Percentiles rank a stretch among this genome's conserved stretches.
Evolutionary conservation across 2,888 invertebrate genomes (phyloP).

Genomic region (Trissonchulus latispiculum): DNA sequence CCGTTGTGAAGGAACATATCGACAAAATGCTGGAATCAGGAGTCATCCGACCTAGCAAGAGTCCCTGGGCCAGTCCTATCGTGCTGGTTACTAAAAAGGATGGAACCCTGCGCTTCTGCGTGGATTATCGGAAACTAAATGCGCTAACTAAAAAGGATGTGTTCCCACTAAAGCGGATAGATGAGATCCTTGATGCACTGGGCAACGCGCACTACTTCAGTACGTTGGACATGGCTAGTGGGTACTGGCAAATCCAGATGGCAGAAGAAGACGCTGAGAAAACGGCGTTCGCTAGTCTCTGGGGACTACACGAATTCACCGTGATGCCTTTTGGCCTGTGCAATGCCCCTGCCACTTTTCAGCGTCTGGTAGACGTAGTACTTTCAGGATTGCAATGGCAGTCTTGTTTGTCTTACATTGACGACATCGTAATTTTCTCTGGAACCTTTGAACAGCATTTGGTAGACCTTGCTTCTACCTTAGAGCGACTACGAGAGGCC

Average conservation of each 20-base stretch:
- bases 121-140: too few relatives aligned
- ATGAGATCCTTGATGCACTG: not conserved
- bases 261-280: not conserved
- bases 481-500: slow-evolving; percentile 26
- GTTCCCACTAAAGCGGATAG: too few relatives aligned
- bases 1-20: not conserved
- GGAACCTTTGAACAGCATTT: slow-evolving; percentile 27
- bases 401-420: slow-evolving; percentile 29
- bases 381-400: slow-evolving; percentile 26
- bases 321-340: too few relatives aligned
- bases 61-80: too few relatives aligned
- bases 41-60: too few relatives aligned
- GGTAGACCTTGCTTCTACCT: slow-evolving; percentile 21
- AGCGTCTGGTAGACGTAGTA: too few relatives aligned
- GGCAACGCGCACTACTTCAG: not conserved
- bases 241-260: not conserved
- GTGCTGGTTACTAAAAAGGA: too few relatives aligned
- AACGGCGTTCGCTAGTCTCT: not conserved
- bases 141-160: too few relatives aligned
- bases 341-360: too few relatives aligned
- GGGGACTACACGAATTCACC: too few relatives aligned
- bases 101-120: too few relatives aligned
- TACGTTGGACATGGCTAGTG: too few relatives aligned
- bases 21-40: not conserved
- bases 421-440: slow-evolving; percentile 30